Conservation (phyloP, 2,888 invertebrate species). For the Limenitis camilla region DNA sequence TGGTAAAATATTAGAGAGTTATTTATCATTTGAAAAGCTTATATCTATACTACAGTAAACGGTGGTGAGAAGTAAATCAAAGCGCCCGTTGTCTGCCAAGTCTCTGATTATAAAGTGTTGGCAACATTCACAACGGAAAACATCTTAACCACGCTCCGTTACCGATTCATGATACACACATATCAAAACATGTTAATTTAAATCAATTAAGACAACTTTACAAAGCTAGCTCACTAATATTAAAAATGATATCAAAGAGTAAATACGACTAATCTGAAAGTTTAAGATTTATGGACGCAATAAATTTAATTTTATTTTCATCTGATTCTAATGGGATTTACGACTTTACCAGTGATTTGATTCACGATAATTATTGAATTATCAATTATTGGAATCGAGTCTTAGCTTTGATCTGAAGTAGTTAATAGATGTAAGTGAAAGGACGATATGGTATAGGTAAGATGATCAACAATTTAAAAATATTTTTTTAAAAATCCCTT, state of each 20-base stretch:
- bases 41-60: conserved; percentile 29
- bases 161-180: conserved; percentile 38
- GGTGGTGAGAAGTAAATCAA: conserved; percentile 69
- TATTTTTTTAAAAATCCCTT: not conserved
- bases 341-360: conserved; percentile 7
- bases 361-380: conserved; percentile 4
- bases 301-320: conserved; percentile 22
- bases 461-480: not conserved
- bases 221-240: conserved; percentile 23
- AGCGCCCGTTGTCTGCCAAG: conserved; percentile 57
- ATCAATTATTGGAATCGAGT: conserved; percentile 9
- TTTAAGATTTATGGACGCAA: conserved; percentile 18
- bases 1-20: conserved; percentile 20
- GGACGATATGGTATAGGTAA: not conserved
- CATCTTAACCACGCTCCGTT: conserved; percentile 44
- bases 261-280: conserved; percentile 16
- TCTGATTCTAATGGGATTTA: conserved; percentile 14
- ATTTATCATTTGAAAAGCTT: conserved; percentile 35
- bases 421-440: not conserved
- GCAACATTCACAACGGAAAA: conserved; percentile 45
- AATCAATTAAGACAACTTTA: conserved; percentile 36
- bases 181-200: conserved; percentile 46
- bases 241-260: conserved; percentile 22
- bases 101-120: conserved; percentile 46
- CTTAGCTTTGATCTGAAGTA: not conserved